These are phyloP conservation scores for Campoletis raptor DNA, from an alignment of 2,888 invertebrate genomes.

Conservation along the genomic window DNA sequence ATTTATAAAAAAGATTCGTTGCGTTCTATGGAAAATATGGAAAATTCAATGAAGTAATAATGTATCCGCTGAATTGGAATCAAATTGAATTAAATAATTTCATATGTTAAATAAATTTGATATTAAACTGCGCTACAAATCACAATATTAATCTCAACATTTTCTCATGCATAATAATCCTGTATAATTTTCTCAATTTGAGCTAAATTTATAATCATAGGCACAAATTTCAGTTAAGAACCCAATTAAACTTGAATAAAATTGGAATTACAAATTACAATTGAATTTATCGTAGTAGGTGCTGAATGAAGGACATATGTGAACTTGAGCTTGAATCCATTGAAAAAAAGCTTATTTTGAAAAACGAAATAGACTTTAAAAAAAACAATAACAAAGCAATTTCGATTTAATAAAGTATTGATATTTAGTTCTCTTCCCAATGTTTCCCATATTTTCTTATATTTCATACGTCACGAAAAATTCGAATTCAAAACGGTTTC, in stretches of 20 bases:
- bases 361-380: background rate
- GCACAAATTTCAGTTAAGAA: background rate
- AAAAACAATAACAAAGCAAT: background rate
- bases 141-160: background rate
- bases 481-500: background rate
- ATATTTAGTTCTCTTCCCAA: background rate
- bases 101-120: background rate
- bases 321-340: background rate
- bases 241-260: background rate
- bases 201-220: background rate
- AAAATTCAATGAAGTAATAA: background rate
- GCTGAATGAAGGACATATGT: background rate
- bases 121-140: background rate
- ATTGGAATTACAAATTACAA: background rate
- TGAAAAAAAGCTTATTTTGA: background rate
- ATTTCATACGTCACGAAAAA: background rate
- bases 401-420: background rate
- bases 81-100: background rate
- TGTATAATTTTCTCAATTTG: background rate
- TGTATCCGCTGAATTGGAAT: background rate
- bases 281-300: background rate
- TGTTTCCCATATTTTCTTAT: background rate
- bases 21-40: background rate
- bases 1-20: background rate
- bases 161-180: background rate